Evolutionary conservation across 1,140 invertebrate species (phyloP), one percentile per base, ranked within the genome.

Genomic region (Drosophila bocqueti): DNA sequence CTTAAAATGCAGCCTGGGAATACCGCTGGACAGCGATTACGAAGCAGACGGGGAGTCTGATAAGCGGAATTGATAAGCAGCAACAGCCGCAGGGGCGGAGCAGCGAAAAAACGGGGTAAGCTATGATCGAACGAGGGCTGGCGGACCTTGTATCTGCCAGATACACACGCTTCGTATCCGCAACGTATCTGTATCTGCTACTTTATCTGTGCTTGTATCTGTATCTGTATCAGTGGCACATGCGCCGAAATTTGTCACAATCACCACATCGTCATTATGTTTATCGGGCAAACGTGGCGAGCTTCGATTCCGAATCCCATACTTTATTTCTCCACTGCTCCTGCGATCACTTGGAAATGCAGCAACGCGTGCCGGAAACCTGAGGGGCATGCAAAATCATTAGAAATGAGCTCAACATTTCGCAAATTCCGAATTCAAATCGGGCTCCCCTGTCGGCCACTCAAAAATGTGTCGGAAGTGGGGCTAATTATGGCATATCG

Each of bases 1-100:
- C 52, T 21, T 16, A 57, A 57, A 65, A 43, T 76, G 61, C 60
- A 65, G 82, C 73, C 61, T 79, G 82, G 82, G 79, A 79, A 85
- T 75, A 81, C 47, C 77, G 82, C 50, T 18, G 46, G 47, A 10
- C 9, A 38, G 18, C 40, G 26, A 49, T 47, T 43, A 55, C 16
- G 10, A 16, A 16, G 42, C 64, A 67, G 59, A 36, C 59, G 45
- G 15, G n/a, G 29, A 9, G 29, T 36, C 61, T 49, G 61, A 49
- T 68, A 67, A 65, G 63, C 29, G 10, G 11, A 24, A 2, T 11
- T 24, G 66, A 68, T 68, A 67, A 68, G 63, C 34, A 24, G 34
- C 18, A 38, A 21, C 45, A 8, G 34, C 45, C 40, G 24, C 58
- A 66, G 16, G 36, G 65, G 45, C 21, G 45, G 45, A 61, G 8